Evolutionary conservation across 2,888 invertebrate species (phyloP).

Genomic region (Lomographa bimaculata): DNA sequence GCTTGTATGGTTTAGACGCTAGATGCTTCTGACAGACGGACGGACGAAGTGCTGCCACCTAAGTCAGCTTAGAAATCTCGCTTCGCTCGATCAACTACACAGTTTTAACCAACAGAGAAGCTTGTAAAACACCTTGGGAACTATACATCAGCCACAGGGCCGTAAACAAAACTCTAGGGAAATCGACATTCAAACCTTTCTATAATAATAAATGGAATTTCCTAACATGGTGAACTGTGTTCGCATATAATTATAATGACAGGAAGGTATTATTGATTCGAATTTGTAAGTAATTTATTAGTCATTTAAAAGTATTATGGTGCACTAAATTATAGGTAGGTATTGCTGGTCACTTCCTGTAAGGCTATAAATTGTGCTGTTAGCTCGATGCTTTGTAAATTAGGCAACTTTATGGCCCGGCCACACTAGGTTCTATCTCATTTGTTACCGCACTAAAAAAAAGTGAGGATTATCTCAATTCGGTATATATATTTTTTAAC

Average conservation of each 20-base stretch:
- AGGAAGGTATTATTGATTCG: conserved; percentile 23
- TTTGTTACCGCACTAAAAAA: no score
- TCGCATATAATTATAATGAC: conserved; percentile 32
- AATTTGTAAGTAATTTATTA: conserved; percentile 22
- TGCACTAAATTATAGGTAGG: conserved; percentile 19
- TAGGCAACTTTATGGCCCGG: no score
- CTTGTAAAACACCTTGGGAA: conserved; percentile 45
- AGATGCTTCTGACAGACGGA: no score
- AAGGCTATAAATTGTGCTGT: conserved; percentile 13
- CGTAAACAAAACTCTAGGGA: conserved; percentile 52
- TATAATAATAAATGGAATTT: conserved; percentile 57
- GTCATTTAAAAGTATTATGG: conserved; percentile 19
- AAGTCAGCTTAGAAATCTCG: no score
- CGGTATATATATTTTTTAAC: no score
- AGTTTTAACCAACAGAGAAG: conserved; percentile 28
- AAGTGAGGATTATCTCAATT: no score
- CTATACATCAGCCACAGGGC: conserved; percentile 44
- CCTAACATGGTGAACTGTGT: conserved; percentile 48
- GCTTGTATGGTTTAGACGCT: no score
- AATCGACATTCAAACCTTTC: conserved; percentile 49
- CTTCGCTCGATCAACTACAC: no score
- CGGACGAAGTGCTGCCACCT: no score
- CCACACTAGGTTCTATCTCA: no score
- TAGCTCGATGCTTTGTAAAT: conserved; percentile 4
- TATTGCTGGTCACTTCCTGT: conserved; percentile 20